Conservation (phyloP, 1,140 invertebrate genomes). For the Diorhabda carinulata region DNA sequence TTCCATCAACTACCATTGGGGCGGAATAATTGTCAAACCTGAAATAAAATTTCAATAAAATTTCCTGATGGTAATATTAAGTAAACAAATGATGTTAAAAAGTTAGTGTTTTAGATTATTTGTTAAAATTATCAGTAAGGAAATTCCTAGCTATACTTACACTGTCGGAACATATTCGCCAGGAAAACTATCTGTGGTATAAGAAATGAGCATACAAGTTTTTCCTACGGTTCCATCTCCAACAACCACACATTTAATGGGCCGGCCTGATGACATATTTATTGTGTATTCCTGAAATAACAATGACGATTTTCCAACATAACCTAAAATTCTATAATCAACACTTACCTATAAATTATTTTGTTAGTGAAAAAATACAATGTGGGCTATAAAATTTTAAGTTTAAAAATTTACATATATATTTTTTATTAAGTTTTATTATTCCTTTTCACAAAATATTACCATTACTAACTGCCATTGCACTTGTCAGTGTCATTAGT, state of each 20-base stretch:
- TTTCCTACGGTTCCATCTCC: constrained; percentile 93
- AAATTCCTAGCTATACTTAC: constrained; percentile 56
- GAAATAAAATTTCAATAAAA: constrained; percentile 27
- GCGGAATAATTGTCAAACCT: constrained; percentile 98
- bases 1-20: constrained; percentile 95
- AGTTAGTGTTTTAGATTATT: too few species aligned
- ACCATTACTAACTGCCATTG: background rate
- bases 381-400: background rate
- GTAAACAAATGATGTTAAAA: too few species aligned
- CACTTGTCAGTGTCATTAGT: background rate
- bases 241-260: constrained; percentile 96
- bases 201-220: constrained; percentile 98
- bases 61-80: too few species aligned
- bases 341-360: background rate
- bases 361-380: background rate
- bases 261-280: constrained; percentile 77
- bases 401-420: background rate
- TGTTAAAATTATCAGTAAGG: too few species aligned
- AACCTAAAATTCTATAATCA: constrained; percentile 8
- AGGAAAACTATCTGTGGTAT: constrained; percentile 97
- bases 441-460: background rate
- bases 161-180: constrained; percentile 97
- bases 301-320: constrained; percentile 9
- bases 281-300: constrained; percentile 19
- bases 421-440: background rate